A percentile compares a stretch with the other conserved stretches of the same genome.
These are phyloP conservation scores for Troglohyphantes excavatus DNA, from an alignment of 2,888 invertebrate genomes.

Conservation along the genomic window DNA sequence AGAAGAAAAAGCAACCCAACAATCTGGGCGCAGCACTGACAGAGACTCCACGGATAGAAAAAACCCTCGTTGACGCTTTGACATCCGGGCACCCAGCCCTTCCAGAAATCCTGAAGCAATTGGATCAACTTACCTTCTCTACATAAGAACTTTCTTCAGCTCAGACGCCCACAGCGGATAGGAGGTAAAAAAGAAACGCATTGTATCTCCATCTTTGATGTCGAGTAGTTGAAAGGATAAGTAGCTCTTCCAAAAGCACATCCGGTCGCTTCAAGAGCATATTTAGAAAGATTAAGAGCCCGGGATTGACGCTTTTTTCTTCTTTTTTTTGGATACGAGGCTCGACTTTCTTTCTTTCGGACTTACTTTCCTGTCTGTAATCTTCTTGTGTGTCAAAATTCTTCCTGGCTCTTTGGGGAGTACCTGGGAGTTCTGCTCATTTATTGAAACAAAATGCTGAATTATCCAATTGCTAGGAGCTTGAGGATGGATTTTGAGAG, in stretches of 20 bases:
- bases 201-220: constrained; percentile 72
- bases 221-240: constrained; percentile 69
- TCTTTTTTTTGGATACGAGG: constrained; percentile 36
- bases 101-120: constrained; percentile 65
- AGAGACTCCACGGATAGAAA: constrained; percentile 7
- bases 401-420: neutral
- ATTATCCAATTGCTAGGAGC: neutral
- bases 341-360: neutral
- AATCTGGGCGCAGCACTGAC: constrained; percentile 25
- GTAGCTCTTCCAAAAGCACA: constrained; percentile 64
- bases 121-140: constrained; percentile 70
- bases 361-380: constrained; percentile 51
- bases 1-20: constrained; percentile 32
- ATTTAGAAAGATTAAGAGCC: constrained; percentile 68
- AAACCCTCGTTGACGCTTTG: constrained; percentile 66
- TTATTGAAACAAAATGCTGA: constrained; percentile 18
- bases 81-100: constrained; percentile 63
- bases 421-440: constrained; percentile 23
- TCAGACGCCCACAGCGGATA: constrained; percentile 41
- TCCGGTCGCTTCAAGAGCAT: constrained; percentile 65
- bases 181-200: constrained; percentile 28
- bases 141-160: constrained; percentile 57
- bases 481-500: too few species aligned
- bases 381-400: constrained; percentile 44
- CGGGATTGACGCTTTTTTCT: constrained; percentile 25